Evolutionary conservation across 2,888 invertebrate genomes (phyloP), one percentile per base, ranked within the genome.

Genomic region (Lasioglossum morio): DNA sequence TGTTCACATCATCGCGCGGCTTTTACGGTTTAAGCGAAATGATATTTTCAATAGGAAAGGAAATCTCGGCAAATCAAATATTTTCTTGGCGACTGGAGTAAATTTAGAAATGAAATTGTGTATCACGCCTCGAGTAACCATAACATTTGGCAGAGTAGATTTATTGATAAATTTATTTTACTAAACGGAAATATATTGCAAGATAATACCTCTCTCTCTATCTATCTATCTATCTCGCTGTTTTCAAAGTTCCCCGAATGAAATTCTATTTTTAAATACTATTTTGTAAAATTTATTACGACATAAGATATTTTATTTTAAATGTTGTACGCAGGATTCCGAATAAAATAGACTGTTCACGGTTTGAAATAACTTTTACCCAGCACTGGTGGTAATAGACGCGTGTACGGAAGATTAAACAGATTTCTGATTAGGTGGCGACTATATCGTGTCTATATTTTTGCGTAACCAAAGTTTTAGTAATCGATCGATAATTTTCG

Each of bases 391-490:
- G 19, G 30, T 30, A 19, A 83, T 86, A 86, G 79, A 80, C 79
- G 81, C 85, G 85, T 75, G 72, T 75, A 84, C 37, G 72, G 81
- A 81, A 76, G 76, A 57, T 84, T 57, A 75, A 86, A 84, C 69
- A 73, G 77, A 83, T 84, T 75, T 46, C 40, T 82, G 75, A 86
- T 77, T 69, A 85, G 73, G 72, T 79, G 81, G 77, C 73, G 80
- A 81, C 82, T 84, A 87, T 79, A 89, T 81, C 72, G 85, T 93
- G 92, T 94, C 94, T 94, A 94, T 94, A 94, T 94, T 94, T 94
- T 94, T 94, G 92, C 94, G 94, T 94, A 94, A 94, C 94, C 94
- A 94, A 94, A 94, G 94, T 94, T 94, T 93, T 93, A 93, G 92
- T 91, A 90, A 90, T 63, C 70, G 78, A 85, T 77, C 81, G 86